Percentiles rank a stretch among this genome's conserved stretches.
phyloP scores from a whole-genome alignment of 2,888 invertebrate genomes.

The Caenorhabditis doughertyi region DNA sequence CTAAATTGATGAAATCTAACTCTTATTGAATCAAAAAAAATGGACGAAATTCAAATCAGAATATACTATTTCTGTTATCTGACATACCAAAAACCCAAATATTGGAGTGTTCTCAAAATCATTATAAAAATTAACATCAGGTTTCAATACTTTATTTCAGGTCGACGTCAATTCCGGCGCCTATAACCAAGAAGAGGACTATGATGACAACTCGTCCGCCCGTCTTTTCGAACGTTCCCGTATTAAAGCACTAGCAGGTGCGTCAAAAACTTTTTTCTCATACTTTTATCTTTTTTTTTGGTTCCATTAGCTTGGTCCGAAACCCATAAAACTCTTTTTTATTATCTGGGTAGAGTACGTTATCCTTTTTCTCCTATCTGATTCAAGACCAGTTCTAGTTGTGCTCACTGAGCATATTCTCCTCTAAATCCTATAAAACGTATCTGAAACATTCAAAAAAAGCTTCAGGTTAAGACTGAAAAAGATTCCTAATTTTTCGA shows the following conservation, averaged over 20 bases:
- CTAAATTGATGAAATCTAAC: too few relatives aligned
- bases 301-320: slow-evolving; percentile 45
- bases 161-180: slow-evolving; percentile 66
- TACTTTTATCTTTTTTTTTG: not conserved
- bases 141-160: slow-evolving; percentile 25
- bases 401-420: not conserved
- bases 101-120: too few relatives aligned
- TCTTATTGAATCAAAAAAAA: not conserved
- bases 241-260: slow-evolving; percentile 98
- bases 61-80: too few relatives aligned
- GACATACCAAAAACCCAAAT: not conserved
- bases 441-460: not conserved
- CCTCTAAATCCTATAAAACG: too few relatives aligned
- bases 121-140: slow-evolving; percentile 1
- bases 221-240: slow-evolving; percentile 98
- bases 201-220: slow-evolving; percentile 99
- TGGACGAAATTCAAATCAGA: not conserved
- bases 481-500: not conserved
- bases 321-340: slow-evolving; percentile 38
- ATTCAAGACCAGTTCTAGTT: not conserved
- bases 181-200: slow-evolving; percentile 88
- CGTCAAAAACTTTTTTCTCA: not conserved
- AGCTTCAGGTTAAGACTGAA: not conserved
- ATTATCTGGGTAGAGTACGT: slow-evolving; percentile 13
- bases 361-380: slow-evolving; percentile 12